phyloP scores from a whole-genome alignment of 2,113 vertebrate genomes.

The Neodontobutis hainanensis region DNA sequence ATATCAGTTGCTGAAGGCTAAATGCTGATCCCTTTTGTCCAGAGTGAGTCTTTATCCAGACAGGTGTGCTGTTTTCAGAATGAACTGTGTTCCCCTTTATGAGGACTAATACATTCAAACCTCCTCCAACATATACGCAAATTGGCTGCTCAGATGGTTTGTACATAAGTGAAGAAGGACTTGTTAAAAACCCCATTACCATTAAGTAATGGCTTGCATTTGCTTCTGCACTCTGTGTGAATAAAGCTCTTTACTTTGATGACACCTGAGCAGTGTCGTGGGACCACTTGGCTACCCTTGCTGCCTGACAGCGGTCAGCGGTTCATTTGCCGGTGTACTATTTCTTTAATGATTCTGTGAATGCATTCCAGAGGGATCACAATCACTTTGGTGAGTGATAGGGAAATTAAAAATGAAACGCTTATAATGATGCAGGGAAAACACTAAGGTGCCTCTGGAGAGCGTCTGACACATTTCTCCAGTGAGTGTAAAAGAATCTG shows the following conservation, averaged over 20 bases:
- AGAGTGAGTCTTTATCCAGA: too few species aligned
- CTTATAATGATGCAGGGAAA: constrained; percentile 16
- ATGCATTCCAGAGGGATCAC: constrained; percentile 16
- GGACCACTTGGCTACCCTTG: constrained; percentile 5
- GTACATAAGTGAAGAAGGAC: too few species aligned
- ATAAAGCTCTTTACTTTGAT: not conserved
- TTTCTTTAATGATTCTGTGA: constrained; percentile 4
- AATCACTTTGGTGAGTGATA: constrained; percentile 18
- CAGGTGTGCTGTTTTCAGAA: too few species aligned
- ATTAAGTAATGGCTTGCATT: not conserved
- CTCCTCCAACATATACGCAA: too few species aligned
- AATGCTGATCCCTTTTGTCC: too few species aligned
- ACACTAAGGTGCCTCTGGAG: constrained; percentile 27
- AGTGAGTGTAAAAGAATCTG: not conserved
- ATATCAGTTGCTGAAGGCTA: too few species aligned
- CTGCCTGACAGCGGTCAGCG: not conserved
- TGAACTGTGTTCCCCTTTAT: too few species aligned
- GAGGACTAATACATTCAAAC: too few species aligned
- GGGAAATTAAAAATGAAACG: constrained; percentile 30
- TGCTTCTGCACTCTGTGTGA: not conserved
- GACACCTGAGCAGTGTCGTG: not conserved
- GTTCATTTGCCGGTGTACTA: constrained; percentile 12
- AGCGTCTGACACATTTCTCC: constrained; percentile 39
- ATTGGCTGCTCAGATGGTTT: too few species aligned
- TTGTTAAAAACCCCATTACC: not conserved